Evolutionary conservation across 2,888 invertebrate genomes (phyloP).

Genomic region (Cylloceria caligata): DNA sequence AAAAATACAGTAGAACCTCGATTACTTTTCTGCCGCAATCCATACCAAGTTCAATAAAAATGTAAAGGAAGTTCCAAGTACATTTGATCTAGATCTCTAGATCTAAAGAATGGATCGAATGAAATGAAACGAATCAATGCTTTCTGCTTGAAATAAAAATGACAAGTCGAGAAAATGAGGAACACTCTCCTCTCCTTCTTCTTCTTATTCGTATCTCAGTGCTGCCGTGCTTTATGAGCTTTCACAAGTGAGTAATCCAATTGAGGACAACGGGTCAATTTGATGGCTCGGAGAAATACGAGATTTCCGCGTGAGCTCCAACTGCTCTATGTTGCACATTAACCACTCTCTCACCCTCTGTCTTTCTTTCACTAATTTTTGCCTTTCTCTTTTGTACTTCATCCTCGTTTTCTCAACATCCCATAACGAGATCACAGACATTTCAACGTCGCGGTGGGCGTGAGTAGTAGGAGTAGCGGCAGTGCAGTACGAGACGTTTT

Average conservation of each 20-base stretch:
- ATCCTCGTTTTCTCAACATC: conserved; percentile 7
- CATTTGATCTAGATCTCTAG: neutral
- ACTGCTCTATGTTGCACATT: conserved; percentile 19
- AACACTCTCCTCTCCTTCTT: conserved; percentile 1
- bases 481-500: conserved; percentile 39
- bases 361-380: neutral
- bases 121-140: neutral
- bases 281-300: conserved; percentile 48
- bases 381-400: neutral
- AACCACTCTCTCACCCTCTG: neutral
- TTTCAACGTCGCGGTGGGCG: conserved; percentile 51
- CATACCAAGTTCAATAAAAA: neutral
- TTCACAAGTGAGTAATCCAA: conserved; percentile 46
- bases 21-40: neutral
- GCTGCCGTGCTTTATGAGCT: conserved; percentile 20
- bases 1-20: neutral
- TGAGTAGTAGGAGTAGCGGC: conserved; percentile 4
- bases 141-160: neutral
- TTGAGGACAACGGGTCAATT: conserved; percentile 55
- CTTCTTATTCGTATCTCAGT: conserved; percentile 21
- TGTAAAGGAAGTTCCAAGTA: neutral
- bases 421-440: conserved; percentile 13
- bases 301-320: conserved; percentile 30
- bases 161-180: conserved; percentile 1
- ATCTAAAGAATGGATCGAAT: neutral